Evolutionary conservation across 2,888 invertebrate species (phyloP).

Genomic region (Drosophila fulvimacula): DNA sequence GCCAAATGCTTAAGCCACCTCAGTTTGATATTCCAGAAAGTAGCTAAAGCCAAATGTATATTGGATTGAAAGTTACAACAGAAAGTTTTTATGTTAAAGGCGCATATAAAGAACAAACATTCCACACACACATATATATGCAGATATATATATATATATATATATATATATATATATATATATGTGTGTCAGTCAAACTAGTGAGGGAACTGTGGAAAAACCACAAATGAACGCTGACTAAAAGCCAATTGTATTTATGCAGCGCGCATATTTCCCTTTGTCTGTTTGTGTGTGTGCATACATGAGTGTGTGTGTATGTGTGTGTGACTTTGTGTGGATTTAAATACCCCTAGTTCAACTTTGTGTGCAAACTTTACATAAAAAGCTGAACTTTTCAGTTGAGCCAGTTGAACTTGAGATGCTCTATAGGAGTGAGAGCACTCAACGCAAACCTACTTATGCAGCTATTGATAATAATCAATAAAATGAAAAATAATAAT

Average conservation of each 20-base stretch:
- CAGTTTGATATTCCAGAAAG: constrained; percentile 21
- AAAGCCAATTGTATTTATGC: constrained; percentile 66
- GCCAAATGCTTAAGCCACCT: constrained; percentile 3
- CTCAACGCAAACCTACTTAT: not conserved
- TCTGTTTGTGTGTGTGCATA: constrained; percentile 11
- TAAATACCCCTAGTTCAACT: constrained; percentile 14
- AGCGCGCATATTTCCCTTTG: constrained; percentile 40
- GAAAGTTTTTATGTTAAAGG: constrained; percentile 42
- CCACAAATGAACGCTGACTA: constrained; percentile 31
- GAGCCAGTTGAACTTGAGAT: not conserved
- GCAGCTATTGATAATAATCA: not conserved
- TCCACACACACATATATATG: not conserved
- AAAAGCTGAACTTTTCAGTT: constrained; percentile 4
- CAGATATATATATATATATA: not conserved
- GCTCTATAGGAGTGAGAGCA: not conserved
- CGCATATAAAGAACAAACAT: constrained; percentile 14
- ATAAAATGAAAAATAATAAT: not conserved
- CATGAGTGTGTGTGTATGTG: constrained; percentile 11
- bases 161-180: no score
- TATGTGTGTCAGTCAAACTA: not conserved
- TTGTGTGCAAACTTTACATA: constrained; percentile 14
- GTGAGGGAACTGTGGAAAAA: constrained; percentile 16
- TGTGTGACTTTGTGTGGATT: constrained; percentile 10
- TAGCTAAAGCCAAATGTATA: constrained; percentile 13
- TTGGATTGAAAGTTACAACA: constrained; percentile 24